phyloP scores from a whole-genome alignment of 2,888 invertebrate genomes.

The Eupithecia pulchellata region DNA sequence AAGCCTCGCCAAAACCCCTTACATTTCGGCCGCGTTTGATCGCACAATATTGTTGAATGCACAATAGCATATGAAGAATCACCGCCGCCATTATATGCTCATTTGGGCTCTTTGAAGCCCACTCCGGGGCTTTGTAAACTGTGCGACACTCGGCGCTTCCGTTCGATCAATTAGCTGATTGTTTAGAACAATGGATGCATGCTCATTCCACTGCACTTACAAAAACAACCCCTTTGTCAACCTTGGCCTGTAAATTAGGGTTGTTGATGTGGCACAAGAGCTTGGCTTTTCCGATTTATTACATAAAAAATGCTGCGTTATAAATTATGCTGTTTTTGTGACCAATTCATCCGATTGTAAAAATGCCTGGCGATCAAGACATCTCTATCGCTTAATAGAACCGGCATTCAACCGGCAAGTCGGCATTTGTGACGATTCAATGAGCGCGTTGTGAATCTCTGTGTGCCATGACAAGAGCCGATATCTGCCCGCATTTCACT shows the following conservation, averaged over 20 bases:
- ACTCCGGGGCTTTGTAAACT: slow-evolving; percentile 22
- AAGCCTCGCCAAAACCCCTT: slow-evolving; percentile 46
- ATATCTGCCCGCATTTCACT: slow-evolving; percentile 31
- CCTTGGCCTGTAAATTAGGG: neutral
- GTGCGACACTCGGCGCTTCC: slow-evolving; percentile 73
- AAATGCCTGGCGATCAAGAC: neutral
- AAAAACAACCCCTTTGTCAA: slow-evolving; percentile 27
- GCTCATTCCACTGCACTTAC: slow-evolving; percentile 32
- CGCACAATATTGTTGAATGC: slow-evolving; percentile 60
- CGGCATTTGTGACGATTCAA: neutral
- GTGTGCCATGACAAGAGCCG: slow-evolving; percentile 8
- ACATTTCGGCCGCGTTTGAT: slow-evolving; percentile 74
- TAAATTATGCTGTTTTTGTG: neutral
- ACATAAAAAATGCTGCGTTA: neutral
- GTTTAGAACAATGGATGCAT: slow-evolving; percentile 44
- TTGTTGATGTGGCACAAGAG: slow-evolving; percentile 2
- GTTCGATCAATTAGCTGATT: slow-evolving; percentile 72
- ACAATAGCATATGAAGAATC: slow-evolving; percentile 60
- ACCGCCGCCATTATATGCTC: slow-evolving; percentile 73
- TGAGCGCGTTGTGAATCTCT: neutral
- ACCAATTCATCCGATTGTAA: neutral
- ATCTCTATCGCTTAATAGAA: neutral
- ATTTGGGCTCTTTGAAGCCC: slow-evolving; percentile 66
- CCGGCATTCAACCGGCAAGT: too few species aligned
- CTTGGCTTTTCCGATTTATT: neutral